These are phyloP conservation scores for Geotrupes spiniger DNA, from an alignment of 2,888 invertebrate species.

Conservation along the genomic window DNA sequence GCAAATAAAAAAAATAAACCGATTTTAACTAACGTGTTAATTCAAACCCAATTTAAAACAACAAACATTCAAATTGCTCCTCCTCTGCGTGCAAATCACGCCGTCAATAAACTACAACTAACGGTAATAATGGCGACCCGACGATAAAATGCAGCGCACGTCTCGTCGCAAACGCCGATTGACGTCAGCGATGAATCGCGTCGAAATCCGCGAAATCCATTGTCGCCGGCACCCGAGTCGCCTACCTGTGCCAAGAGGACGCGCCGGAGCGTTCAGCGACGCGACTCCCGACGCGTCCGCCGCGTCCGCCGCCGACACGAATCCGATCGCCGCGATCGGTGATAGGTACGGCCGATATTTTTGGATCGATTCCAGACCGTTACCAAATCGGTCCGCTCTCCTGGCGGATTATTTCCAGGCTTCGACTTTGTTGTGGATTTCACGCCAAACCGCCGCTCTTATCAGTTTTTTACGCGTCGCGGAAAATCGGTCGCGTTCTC, in stretches of 20 bases:
- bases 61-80: too few relatives aligned
- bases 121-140: too few relatives aligned
- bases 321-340: constrained; percentile 8
- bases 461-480: constrained; percentile 13
- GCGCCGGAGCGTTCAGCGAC: neutral
- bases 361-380: constrained; percentile 44
- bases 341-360: constrained; percentile 24
- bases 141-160: too few relatives aligned
- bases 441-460: constrained; percentile 36
- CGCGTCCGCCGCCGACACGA: constrained; percentile 4
- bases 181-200: too few relatives aligned
- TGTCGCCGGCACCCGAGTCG: neutral
- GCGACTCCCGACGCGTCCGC: too few relatives aligned
- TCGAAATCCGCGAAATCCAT: too few relatives aligned
- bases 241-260: neutral
- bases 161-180: too few relatives aligned
- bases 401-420: constrained; percentile 47
- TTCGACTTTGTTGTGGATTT: constrained; percentile 40
- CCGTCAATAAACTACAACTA: too few relatives aligned
- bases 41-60: too few relatives aligned
- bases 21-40: too few relatives aligned
- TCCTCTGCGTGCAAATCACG: too few relatives aligned
- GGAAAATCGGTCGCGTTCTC: neutral
- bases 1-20: too few relatives aligned
- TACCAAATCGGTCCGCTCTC: constrained; percentile 37